These are phyloP conservation scores for Alouatta palliata DNA, from an alignment of 2,113 vertebrate genomes.

Conservation along the genomic window DNA sequence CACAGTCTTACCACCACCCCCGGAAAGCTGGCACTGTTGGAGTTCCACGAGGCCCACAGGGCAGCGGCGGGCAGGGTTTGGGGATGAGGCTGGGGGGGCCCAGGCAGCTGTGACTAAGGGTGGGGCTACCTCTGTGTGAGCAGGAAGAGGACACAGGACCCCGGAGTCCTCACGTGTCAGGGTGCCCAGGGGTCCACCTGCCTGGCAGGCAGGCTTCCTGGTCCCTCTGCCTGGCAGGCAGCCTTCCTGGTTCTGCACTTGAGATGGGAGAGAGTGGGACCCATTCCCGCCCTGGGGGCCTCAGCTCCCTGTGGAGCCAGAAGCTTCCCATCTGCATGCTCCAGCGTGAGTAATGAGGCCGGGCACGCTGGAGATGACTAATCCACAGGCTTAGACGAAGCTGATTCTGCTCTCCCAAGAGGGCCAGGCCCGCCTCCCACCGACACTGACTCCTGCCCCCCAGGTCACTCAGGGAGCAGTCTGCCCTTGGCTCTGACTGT, in stretches of 20 bases:
- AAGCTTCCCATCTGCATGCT: fast-evolving
- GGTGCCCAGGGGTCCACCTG: neutral
- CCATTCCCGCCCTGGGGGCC: fast-evolving
- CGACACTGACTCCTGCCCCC: neutral
- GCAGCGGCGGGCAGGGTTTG: neutral
- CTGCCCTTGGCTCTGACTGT: fast-evolving
- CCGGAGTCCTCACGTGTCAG: neutral
- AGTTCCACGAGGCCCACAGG: neutral
- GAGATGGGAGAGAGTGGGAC: no score
- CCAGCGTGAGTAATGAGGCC: fast-evolving
- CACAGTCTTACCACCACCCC: fast-evolving
- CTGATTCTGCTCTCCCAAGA: fast-evolving
- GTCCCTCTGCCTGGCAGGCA: neutral
- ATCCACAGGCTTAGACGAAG: neutral
- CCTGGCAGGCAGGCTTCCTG: no score
- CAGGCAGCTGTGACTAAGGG: neutral
- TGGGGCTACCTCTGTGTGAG: neutral
- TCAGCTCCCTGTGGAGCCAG: neutral
- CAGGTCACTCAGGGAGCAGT: neutral
- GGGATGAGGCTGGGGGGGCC: fast-evolving
- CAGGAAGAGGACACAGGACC: neutral
- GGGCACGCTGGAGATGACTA: neutral
- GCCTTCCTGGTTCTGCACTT: no score
- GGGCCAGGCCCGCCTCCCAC: neutral
- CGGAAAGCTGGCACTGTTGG: neutral